These are phyloP conservation scores for Teleogryllus occipitalis DNA, from an alignment of 1,140 invertebrate genomes.

Conservation along the genomic window DNA sequence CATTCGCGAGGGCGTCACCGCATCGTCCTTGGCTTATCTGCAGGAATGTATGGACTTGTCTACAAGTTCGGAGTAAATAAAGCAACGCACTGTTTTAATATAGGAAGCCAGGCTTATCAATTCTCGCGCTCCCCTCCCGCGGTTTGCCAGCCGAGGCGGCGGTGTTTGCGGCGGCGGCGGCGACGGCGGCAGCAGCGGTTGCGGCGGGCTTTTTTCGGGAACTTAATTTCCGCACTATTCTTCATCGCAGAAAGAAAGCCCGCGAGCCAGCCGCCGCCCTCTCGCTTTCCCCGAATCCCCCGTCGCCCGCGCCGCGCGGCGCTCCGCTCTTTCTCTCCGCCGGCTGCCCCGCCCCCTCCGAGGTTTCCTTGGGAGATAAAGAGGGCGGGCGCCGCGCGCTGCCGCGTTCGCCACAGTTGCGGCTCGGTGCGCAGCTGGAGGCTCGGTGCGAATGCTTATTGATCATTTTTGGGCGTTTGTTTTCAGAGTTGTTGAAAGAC, in stretches of 20 bases:
- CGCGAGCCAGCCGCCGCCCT: not conserved
- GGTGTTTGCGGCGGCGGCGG: not conserved
- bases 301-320: too few species aligned
- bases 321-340: not conserved
- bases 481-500: too few species aligned
- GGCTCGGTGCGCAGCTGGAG: too few species aligned
- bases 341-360: too few species aligned
- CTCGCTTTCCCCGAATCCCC: not conserved
- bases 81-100: not conserved
- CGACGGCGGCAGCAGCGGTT: not conserved
- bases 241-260: slow-evolving; percentile 11
- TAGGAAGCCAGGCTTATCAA: not conserved
- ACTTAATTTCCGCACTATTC: slow-evolving; percentile 17
- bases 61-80: not conserved
- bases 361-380: not conserved
- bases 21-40: not conserved
- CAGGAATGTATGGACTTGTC: slow-evolving; percentile 3
- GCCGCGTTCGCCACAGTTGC: too few species aligned
- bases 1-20: not conserved
- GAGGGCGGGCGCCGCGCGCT: not conserved
- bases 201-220: slow-evolving; percentile 10
- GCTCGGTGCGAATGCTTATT: too few species aligned
- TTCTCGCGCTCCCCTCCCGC: not conserved
- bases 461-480: too few species aligned
- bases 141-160: too few species aligned